phyloP scores from a whole-genome alignment of 92 coral and sea anemone genomes.

The Porites evermanni region DNA sequence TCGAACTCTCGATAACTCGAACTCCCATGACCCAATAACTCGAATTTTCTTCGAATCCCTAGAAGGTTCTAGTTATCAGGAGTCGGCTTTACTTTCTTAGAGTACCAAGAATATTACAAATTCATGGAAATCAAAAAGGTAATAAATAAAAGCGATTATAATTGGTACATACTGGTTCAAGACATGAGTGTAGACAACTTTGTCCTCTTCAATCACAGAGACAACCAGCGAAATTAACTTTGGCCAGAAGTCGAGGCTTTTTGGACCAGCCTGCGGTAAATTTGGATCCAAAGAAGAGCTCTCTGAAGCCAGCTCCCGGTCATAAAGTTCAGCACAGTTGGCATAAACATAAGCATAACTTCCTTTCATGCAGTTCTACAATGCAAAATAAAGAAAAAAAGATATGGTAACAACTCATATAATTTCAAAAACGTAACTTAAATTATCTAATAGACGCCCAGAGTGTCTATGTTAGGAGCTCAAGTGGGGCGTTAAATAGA shows the following conservation, averaged over 20 bases:
- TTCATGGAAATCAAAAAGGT: too few species aligned
- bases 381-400: background rate
- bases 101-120: too few species aligned
- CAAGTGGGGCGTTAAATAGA: too few species aligned
- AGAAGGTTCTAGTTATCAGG: too few species aligned
- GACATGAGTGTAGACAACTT: constrained; percentile 88
- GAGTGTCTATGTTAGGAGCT: too few species aligned
- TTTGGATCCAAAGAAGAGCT: constrained; percentile 48
- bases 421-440: too few species aligned
- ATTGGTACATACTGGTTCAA: constrained; percentile 86
- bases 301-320: constrained; percentile 85
- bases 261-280: constrained; percentile 81
- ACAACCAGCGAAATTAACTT: constrained; percentile 94
- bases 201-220: constrained; percentile 96
- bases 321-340: constrained; percentile 92
- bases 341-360: constrained; percentile 92
- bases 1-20: too few species aligned
- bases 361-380: constrained; percentile 92
- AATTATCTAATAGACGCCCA: too few species aligned
- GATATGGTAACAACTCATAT: too few species aligned
- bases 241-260: constrained; percentile 98
- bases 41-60: too few species aligned
- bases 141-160: background rate
- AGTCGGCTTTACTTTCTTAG: too few species aligned
- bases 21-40: too few species aligned